phyloP scores from a whole-genome alignment of 2,888 invertebrate species.

The Cartodere bifasciata region DNA sequence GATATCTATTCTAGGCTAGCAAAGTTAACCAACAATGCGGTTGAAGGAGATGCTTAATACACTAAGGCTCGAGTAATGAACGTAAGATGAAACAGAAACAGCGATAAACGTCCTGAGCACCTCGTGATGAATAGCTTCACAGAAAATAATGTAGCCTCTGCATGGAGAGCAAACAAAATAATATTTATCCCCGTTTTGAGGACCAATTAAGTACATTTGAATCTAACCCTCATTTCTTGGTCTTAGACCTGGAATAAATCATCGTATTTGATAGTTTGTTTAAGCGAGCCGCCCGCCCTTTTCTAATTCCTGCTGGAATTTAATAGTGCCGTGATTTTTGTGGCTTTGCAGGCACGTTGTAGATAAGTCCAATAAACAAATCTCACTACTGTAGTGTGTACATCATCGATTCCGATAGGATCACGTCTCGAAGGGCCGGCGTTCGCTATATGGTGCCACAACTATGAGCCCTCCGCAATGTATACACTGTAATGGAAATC shows the following conservation, averaged over 20 bases:
- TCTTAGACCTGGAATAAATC: too few relatives aligned
- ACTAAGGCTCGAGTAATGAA: conserved; percentile 32
- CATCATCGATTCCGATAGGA: too few relatives aligned
- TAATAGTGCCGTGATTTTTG: conserved; percentile 12
- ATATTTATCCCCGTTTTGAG: too few relatives aligned
- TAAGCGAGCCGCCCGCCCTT: conserved; percentile 26
- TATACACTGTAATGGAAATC: conserved; percentile 32
- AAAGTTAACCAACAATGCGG: conserved; percentile 29
- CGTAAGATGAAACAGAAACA: conserved; percentile 35
- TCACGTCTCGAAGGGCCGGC: conserved; percentile 12
- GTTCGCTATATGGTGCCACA: conserved; percentile 18
- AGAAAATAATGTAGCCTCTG: conserved; percentile 26
- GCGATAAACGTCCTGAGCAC: conserved; percentile 34
- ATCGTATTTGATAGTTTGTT: conserved; percentile 31
- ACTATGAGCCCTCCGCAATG: conserved; percentile 27
- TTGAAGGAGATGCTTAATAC: conserved; percentile 32
- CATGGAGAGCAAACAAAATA: too few relatives aligned
- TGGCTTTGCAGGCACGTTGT: too few relatives aligned
- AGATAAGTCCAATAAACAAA: too few relatives aligned
- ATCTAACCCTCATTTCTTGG: too few relatives aligned
- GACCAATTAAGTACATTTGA: too few relatives aligned
- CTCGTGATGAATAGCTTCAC: conserved; percentile 33
- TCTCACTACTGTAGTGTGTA: too few relatives aligned
- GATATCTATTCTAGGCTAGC: too few relatives aligned
- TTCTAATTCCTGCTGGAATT: conserved; percentile 22